A percentile compares a stretch with the other conserved stretches of the same genome.
Evolutionary conservation across 2,888 invertebrate species (phyloP).

Genomic region (Rhopalosiphum nymphaeae): DNA sequence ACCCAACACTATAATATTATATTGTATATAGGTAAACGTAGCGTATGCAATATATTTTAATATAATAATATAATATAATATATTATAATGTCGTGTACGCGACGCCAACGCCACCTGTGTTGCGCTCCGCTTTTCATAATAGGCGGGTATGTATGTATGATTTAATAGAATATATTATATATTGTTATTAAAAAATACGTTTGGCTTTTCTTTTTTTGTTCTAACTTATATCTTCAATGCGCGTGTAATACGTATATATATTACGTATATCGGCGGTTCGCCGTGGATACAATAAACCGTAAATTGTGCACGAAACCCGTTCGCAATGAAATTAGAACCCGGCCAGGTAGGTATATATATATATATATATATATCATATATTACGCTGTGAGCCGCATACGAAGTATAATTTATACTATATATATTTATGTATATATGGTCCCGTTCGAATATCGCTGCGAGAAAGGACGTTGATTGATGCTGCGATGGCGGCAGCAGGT

Average conservation of each 20-base stretch:
- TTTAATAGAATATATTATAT: background rate
- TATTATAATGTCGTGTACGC: background rate
- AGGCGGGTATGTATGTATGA: background rate
- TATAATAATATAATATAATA: background rate
- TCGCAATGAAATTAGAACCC: slow-evolving; percentile 49
- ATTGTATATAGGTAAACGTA: background rate
- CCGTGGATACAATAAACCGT: slow-evolving; percentile 36
- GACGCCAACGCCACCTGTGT: background rate
- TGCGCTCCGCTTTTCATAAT: background rate
- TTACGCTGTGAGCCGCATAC: background rate
- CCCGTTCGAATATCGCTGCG: slow-evolving; percentile 45
- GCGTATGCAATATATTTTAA: background rate
- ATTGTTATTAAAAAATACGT: slow-evolving; percentile 2
- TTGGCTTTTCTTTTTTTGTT: background rate
- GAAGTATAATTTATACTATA: slow-evolving; percentile 1
- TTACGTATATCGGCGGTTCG: background rate
- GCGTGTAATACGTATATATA: background rate
- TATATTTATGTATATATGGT: background rate
- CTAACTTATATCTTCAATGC: background rate
- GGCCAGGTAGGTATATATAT: slow-evolving; percentile 22
- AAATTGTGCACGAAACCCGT: slow-evolving; percentile 39
- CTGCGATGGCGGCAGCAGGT: slow-evolving; percentile 47
- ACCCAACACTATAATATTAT: background rate
- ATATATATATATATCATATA: background rate
- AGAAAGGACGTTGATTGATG: slow-evolving; percentile 64